Conservation (phyloP, 2,797 vertebrate species). For the Lepilemur septentrionalis region DNA sequence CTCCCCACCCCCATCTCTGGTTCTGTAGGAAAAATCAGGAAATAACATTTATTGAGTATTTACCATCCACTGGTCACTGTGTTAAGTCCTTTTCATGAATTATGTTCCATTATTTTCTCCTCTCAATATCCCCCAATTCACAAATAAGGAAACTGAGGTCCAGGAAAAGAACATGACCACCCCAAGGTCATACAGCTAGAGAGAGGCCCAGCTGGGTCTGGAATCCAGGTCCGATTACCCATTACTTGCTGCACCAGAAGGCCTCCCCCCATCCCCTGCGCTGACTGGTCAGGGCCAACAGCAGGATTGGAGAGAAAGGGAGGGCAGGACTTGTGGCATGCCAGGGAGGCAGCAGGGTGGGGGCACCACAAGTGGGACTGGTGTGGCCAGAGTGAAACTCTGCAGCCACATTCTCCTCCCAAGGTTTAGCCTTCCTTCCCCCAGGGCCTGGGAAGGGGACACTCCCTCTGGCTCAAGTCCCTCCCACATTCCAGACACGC, state of each 20-base stretch:
- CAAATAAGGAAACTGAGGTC: conserved; percentile 25
- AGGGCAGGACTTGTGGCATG: not conserved
- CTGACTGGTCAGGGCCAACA: not conserved
- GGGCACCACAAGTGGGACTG: not conserved
- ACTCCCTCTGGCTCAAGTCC: conserved; percentile 60
- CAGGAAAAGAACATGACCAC: not conserved
- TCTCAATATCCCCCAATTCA: not conserved
- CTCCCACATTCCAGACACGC: conserved; percentile 59
- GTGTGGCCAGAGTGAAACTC: not conserved
- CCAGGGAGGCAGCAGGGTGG: not conserved
- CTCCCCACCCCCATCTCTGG: not conserved
- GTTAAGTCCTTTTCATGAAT: not conserved
- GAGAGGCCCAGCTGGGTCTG: not conserved
- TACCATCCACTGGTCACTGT: not conserved
- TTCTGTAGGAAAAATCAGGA: not conserved
- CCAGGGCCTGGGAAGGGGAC: conserved; percentile 35
- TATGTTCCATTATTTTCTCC: not conserved
- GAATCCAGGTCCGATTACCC: not conserved
- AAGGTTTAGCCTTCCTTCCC: not conserved
- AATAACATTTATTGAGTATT: not conserved
- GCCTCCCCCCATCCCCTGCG: not conserved
- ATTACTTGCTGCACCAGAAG: not conserved
- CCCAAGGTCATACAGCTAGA: not conserved
- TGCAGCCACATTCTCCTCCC: not conserved
- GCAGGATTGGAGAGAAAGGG: not conserved